Evolutionary conservation across 2,113 vertebrate genomes (phyloP), one percentile per base, ranked within the genome.

Genomic region (Seriola dumerili): DNA sequence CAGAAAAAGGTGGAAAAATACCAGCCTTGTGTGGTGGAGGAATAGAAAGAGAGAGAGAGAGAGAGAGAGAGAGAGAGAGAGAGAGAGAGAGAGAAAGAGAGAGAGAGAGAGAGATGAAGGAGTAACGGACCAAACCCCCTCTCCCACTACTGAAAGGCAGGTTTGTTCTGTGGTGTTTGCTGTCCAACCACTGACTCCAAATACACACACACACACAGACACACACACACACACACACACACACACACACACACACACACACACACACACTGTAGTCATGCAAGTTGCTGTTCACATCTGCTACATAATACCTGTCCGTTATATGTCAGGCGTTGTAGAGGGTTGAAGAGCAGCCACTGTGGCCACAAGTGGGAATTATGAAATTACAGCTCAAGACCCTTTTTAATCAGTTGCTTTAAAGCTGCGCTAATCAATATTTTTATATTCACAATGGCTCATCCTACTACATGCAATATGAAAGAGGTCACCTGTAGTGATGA

Each of bases 131-230:
- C 61, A 71, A 87, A 76, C 65, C 65, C 62, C 25, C 79, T 74
- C 79, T 34, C 80, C 86, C 78, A 89, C 87, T 70, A 62, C 91
- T 97, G 95, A 97, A 97, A 96, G 96, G 89, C 84, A 13, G 54
- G 69, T 93, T 96, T 97, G 96, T 97, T 95, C 93, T 88, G 38
- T 55, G 3, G 1, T 95, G 92, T 96, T 96, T 96, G 94, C 95
- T 25, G 68, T 93, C 88, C 91, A 93, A 85, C 93, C 54, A 9
- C 90, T 4, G 72, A 91, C 93, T 94, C 89, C 94, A 91, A 75
- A 91, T 89, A 90, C 71, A 77, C 58, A 59, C 72, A 42, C 63
- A n/a, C n/a, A n/a, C n/a, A n/a, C n/a, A n/a, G n/a, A 78, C 66
- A 62, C 16, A 73, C 52, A 72, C 44, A 80, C 42, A 72, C 46